Conservation (phyloP, 2,113 vertebrate genomes). For the Limanda limanda region DNA sequence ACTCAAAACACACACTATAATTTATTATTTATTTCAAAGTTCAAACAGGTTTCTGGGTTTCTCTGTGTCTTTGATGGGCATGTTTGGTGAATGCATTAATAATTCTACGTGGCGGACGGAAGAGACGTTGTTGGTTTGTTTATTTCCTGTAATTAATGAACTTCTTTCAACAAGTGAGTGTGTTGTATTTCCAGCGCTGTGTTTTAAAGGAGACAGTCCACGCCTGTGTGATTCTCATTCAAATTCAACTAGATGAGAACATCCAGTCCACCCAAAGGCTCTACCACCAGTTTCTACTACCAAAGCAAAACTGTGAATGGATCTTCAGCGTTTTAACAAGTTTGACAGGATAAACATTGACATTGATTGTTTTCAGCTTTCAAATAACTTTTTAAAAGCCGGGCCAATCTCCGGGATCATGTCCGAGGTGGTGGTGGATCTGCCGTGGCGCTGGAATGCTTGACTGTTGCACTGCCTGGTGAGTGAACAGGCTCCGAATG, state of each 20-base stretch:
- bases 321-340: slow-evolving; percentile 4
- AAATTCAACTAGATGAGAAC: neutral
- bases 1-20: slow-evolving; percentile 1
- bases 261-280: neutral
- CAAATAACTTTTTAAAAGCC: slow-evolving; percentile 92
- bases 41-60: slow-evolving; percentile 28
- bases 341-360: neutral
- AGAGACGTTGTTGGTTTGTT: neutral
- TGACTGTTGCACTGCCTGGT: slow-evolving; percentile 92
- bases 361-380: slow-evolving; percentile 81
- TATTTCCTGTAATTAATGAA: too few relatives aligned
- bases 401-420: slow-evolving; percentile 94
- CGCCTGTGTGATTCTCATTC: neutral
- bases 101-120: too few relatives aligned
- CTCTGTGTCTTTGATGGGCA: slow-evolving; percentile 2
- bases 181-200: neutral
- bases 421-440: slow-evolving; percentile 92
- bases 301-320: slow-evolving; percentile 7
- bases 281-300: neutral
- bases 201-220: neutral
- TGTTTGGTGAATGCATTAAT: too few relatives aligned
- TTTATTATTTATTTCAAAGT: slow-evolving; percentile 49
- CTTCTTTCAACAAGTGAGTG: neutral
- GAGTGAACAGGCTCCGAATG: slow-evolving; percentile 91
- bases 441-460: slow-evolving; percentile 91